A percentile compares a stretch with the other conserved stretches of the same genome.
phyloP scores from a whole-genome alignment of 2,888 invertebrate species.

The Thereva unica region DNA sequence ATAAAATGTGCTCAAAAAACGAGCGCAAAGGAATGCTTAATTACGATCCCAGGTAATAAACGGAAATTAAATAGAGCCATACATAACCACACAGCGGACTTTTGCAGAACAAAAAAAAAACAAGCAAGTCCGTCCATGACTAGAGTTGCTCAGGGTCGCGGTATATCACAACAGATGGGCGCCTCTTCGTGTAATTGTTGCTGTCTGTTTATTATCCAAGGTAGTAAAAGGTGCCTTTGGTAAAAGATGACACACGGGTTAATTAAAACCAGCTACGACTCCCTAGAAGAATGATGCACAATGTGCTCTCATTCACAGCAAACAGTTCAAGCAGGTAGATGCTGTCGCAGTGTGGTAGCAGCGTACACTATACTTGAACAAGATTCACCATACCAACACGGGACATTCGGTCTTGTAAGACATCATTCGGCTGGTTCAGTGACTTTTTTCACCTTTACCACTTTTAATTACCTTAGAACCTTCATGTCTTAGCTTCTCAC shows the following conservation, averaged over 20 bases:
- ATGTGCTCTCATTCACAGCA: constrained; percentile 27
- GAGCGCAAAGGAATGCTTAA: no score
- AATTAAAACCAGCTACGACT: constrained; percentile 27
- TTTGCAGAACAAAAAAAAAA: no score
- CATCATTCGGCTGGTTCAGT: constrained; percentile 27
- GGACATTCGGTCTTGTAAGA: constrained; percentile 15
- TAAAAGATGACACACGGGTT: constrained; percentile 18
- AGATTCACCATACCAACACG: constrained; percentile 12
- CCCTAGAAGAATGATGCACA: constrained; percentile 10
- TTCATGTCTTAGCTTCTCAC: constrained; percentile 26
- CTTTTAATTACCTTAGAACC: constrained; percentile 36
- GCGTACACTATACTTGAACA: neutral
- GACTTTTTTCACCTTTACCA: constrained; percentile 25
- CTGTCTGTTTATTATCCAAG: neutral
- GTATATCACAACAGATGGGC: no score
- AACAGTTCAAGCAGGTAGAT: constrained; percentile 4
- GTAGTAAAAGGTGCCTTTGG: constrained; percentile 17
- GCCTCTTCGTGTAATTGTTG: no score
- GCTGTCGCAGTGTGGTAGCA: constrained; percentile 1
- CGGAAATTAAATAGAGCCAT: no score
- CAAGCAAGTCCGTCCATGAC: no score
- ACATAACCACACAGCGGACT: no score
- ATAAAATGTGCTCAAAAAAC: no score
- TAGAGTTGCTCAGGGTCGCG: no score
- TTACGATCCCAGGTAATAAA: no score